These are phyloP conservation scores for Onychorhynchus coronatus DNA, from an alignment of 2,113 vertebrate species.

Conservation along the genomic window DNA sequence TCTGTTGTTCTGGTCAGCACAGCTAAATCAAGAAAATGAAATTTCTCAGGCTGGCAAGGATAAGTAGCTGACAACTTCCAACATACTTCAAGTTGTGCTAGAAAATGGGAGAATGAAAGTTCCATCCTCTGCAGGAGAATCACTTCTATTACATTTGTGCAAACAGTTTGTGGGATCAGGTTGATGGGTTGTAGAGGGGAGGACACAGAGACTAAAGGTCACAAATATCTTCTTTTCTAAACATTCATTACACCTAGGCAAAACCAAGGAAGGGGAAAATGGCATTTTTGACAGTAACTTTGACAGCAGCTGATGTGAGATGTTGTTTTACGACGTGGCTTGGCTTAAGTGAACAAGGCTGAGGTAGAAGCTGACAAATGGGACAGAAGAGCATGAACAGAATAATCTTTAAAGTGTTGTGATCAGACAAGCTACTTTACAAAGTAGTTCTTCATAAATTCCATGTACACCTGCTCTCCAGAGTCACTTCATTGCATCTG, in stretches of 20 bases:
- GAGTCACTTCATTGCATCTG: neutral
- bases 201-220: neutral
- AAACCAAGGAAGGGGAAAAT: neutral
- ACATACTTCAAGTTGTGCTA: neutral
- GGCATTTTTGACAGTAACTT: neutral
- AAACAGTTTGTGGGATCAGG: neutral
- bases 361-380: neutral
- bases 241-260: neutral
- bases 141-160: neutral
- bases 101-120: neutral
- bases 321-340: neutral
- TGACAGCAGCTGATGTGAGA: neutral
- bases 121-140: neutral
- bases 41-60: neutral
- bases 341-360: neutral
- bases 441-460: neutral
- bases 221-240: neutral
- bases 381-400: neutral
- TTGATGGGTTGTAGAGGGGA: neutral
- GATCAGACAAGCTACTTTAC: neutral
- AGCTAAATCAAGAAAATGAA: neutral
- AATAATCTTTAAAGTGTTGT: neutral
- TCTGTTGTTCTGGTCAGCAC: neutral
- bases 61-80: neutral
- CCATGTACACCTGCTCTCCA: neutral